A percentile compares a stretch with the other conserved stretches of the same genome.
phyloP scores from a whole-genome alignment of 1,140 invertebrate species.

The Calliphora vicina region DNA sequence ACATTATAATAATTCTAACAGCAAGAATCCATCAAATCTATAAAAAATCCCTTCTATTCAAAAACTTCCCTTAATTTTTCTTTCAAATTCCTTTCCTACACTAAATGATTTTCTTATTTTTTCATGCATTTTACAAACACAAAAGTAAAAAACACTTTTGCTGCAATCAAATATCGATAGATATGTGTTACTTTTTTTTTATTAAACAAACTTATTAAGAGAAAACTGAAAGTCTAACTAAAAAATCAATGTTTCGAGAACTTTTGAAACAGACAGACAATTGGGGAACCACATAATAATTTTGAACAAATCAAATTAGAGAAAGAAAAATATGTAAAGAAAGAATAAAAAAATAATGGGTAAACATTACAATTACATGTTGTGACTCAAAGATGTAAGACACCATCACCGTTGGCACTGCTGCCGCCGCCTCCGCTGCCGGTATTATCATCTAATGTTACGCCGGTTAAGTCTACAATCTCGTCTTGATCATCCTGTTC shows the following conservation, averaged over 20 bases:
- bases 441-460: constrained; percentile 56
- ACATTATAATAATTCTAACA: too few relatives aligned
- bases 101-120: neutral
- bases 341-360: neutral
- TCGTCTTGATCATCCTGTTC: constrained; percentile 69
- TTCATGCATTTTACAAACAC: neutral
- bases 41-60: neutral
- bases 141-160: neutral
- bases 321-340: neutral
- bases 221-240: too few relatives aligned
- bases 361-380: neutral
- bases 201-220: too few relatives aligned
- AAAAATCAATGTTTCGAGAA: too few relatives aligned
- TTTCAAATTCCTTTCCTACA: neutral
- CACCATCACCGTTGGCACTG: constrained; percentile 55
- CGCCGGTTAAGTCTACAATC: constrained; percentile 77
- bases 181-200: neutral
- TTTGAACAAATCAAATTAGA: too few relatives aligned
- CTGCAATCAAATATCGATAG: neutral
- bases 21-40: too few relatives aligned
- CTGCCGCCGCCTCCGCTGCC: neutral
- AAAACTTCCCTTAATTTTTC: neutral
- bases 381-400: constrained; percentile 47
- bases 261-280: neutral
- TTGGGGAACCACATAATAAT: too few relatives aligned